Evolutionary conservation across 2,113 vertebrate genomes (phyloP), one percentile per base, ranked within the genome.

Genomic region (Aphyosemion australe): DNA sequence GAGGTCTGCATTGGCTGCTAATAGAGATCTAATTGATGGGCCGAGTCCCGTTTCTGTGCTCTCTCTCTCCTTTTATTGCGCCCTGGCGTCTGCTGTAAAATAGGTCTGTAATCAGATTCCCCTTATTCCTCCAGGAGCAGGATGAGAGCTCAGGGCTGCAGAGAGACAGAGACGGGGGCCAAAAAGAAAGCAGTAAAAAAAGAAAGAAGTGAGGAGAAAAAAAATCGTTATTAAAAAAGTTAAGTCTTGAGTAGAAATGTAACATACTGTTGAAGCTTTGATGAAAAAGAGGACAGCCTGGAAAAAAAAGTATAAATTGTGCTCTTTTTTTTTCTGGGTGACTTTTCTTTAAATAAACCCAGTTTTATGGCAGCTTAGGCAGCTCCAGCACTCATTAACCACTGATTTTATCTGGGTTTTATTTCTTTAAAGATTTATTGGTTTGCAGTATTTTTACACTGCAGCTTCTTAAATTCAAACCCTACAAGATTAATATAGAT

Each of bases 11-110:
- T 92, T 85, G 95, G 95, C 94, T 96, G 96, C 97, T 98, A 97
- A 98, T 98, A 97, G 96, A 96, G 94, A 94, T 94, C 95, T 98
- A 99, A 99, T 98, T 98, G 97, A 98, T 96, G 96, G 95, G 94
- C 89, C 91, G 94, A 95, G 95, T 94, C 94, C 94, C 93, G 96
- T 97, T 97, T 97, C 95, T 95, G 94, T 92, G 94, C 94, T 94
- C 94, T 93, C 94, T 94, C 94, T 94, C 94, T 94, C 90, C 94
- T 94, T 90, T 98, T 99, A 99, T 98, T 99, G 97, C 95, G 95
- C 94, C 93, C 95, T 91, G 94, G 94, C 94, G 95, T 95, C 96
- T 95, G 94, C 95, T 96, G 95, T 95, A 95, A 95, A 96, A 97
- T 96, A 96, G 95, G 95, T 94, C 94, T 92, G 91, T 98, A 98